A percentile compares a stretch with the other conserved stretches of the same genome.
phyloP scores from a whole-genome alignment of 2,113 vertebrate genomes.

The Dasyurus viverrinus region DNA sequence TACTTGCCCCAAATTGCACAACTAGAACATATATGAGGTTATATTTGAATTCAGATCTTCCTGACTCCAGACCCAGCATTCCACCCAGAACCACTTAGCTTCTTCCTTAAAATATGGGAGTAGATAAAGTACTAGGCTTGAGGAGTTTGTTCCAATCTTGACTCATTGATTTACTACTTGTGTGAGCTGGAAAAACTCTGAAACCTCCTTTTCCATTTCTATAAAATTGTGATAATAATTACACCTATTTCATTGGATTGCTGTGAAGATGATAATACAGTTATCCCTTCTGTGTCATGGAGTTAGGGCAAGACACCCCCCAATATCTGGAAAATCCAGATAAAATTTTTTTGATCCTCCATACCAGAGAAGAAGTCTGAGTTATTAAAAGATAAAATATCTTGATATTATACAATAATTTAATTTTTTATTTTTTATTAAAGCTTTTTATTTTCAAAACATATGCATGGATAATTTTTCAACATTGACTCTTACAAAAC shows the following conservation, averaged over 20 bases:
- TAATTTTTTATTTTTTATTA: too few relatives aligned
- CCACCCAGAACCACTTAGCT: not conserved
- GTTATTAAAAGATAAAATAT: not conserved
- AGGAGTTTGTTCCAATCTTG: not conserved
- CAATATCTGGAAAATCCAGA: fast-evolving
- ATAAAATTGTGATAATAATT: not conserved
- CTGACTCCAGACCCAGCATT: not conserved
- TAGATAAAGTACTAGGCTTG: not conserved
- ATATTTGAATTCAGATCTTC: not conserved
- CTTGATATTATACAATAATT: not conserved
- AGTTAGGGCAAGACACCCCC: too few relatives aligned
- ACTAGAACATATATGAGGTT: not conserved
- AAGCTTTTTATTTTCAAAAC: too few relatives aligned
- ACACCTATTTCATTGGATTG: not conserved
- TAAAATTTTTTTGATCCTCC: not conserved
- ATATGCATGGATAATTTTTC: too few relatives aligned
- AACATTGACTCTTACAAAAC: too few relatives aligned
- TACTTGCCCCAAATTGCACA: not conserved
- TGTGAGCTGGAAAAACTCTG: not conserved
- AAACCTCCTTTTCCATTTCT: not conserved
- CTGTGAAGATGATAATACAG: not conserved
- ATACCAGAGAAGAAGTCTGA: not conserved
- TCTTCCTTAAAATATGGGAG: not conserved
- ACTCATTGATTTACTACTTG: not conserved
- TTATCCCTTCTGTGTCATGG: not conserved